Evolutionary conservation across 2,113 vertebrate genomes (phyloP), one percentile per base, ranked within the genome.

Genomic region (Sinocyclocheilus anophthalmus): DNA sequence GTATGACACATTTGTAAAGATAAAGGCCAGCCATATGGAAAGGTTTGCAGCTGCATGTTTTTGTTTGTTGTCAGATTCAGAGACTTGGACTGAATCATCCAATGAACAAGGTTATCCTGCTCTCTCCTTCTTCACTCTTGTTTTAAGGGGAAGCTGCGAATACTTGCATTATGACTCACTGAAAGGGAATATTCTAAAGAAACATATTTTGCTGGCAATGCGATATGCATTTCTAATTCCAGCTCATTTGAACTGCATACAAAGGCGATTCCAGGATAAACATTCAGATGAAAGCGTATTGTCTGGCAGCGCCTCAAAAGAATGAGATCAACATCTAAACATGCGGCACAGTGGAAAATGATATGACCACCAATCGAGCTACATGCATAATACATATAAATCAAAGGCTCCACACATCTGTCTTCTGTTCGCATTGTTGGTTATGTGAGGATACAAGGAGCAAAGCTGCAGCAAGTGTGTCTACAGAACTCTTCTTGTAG

Each of bases 241-340:
- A 57, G 83, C 76, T 85, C 76, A 89, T 88, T 86, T 88, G 76
- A 87, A 90, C 86, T 84, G 87, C 87, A 87, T 65, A 90, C 86
- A 84, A 76, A 76, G 33, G 16, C 30, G 12, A 88, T 48, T 89
- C 77, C 83, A 89, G 88, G 39, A 84, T 85, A 88, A 91, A 88
- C 75, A 91, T 78, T 86, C 13, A 24, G 76, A 81, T 83, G 80
- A 75, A 85, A 88, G 78, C 79, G 63, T n/a, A 63, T 45, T 72
- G 76, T 76, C 81, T 90, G 87, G 88, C 83, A 77, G 4, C 1
- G n/a, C 53, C 88, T 88, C 88, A 87, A 76, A 87, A 85, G 61
- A 63, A 78, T 55, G 63, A 87, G 70, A 78, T 84, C 90, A 83
- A 80, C 26, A 65, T 76, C 48, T 45, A 59, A 88, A 85, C 50